These are phyloP conservation scores for Oreortyx pictus DNA, from an alignment of 2,797 vertebrate species.

Conservation along the genomic window DNA sequence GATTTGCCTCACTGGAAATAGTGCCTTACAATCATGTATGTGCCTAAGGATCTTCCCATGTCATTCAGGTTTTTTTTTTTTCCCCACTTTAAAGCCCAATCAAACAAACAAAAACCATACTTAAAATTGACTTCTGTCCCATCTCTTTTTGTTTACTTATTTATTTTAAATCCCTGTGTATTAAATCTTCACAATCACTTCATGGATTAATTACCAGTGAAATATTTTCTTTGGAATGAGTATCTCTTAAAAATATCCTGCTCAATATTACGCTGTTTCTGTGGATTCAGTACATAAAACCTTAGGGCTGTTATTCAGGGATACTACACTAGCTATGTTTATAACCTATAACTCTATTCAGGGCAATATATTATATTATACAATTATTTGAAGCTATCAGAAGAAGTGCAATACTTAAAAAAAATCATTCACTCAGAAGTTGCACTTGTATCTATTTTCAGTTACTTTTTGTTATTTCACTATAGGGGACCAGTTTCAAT, in stretches of 20 bases:
- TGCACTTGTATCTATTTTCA: slow-evolving; percentile 51
- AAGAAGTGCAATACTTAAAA: slow-evolving; percentile 46
- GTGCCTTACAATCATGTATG: neutral
- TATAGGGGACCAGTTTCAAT: slow-evolving; percentile 60
- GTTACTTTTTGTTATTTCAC: slow-evolving; percentile 73
- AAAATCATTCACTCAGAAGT: slow-evolving; percentile 63
- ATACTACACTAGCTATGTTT: neutral
- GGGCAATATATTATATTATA: slow-evolving; percentile 55
- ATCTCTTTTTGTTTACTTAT: neutral
- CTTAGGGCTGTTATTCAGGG: neutral
- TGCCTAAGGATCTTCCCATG: neutral
- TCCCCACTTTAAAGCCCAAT: neutral
- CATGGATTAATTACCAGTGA: neutral
- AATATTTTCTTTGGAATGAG: neutral
- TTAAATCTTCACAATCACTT: neutral
- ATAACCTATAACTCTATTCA: slow-evolving; percentile 42
- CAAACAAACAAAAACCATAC: neutral
- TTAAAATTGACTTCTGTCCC: accelerated
- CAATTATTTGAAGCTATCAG: slow-evolving; percentile 45
- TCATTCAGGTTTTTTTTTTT: neutral
- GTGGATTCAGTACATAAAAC: neutral
- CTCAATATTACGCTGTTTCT: neutral
- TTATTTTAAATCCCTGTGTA: neutral
- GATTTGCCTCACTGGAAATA: neutral
- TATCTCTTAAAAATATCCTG: neutral